Conservation (phyloP, 2,888 invertebrate species). For the Operophtera brumata region DNA sequence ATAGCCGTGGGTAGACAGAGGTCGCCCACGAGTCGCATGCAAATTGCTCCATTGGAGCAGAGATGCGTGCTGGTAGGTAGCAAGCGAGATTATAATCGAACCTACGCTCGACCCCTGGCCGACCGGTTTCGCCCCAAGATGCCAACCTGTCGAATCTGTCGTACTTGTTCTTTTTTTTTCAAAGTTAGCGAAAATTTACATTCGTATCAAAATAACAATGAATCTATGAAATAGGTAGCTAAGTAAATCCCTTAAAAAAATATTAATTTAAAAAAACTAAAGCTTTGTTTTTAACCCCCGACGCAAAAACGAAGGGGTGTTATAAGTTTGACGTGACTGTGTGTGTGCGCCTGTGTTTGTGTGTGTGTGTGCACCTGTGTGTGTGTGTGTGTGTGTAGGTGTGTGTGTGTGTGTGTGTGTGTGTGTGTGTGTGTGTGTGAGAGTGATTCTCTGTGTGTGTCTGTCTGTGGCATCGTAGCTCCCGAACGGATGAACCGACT, state of each 20-base stretch:
- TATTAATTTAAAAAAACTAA: not conserved
- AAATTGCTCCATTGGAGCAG: conserved; percentile 73
- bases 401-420: too few relatives aligned
- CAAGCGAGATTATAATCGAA: conserved; percentile 63
- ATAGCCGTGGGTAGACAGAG: conserved; percentile 74
- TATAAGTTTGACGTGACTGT: too few relatives aligned
- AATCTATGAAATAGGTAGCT: not conserved
- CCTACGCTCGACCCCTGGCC: conserved; percentile 52
- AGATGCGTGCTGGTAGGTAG: conserved; percentile 54
- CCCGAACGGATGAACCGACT: too few relatives aligned
- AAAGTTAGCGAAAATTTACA: conserved; percentile 19
- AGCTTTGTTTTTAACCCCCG: not conserved
- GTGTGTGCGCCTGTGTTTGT: too few relatives aligned
- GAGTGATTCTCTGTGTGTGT: too few relatives aligned
- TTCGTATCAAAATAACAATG: conserved; percentile 1
- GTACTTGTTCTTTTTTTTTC: conserved; percentile 14
- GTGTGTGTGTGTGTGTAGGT: too few relatives aligned
- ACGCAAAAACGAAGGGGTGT: too few relatives aligned
- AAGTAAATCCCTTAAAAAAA: not conserved
- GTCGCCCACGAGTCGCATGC: conserved; percentile 75
- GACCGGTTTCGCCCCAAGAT: conserved; percentile 27
- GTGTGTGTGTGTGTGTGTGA: too few relatives aligned
- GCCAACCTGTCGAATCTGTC: conserved; percentile 19
- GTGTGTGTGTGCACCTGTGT: too few relatives aligned
- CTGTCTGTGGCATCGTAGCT: too few relatives aligned